Percentiles rank a stretch among this genome's conserved stretches.
phyloP scores from a whole-genome alignment of 2,113 vertebrate species.

The Pelecanoides urinatrix region DNA sequence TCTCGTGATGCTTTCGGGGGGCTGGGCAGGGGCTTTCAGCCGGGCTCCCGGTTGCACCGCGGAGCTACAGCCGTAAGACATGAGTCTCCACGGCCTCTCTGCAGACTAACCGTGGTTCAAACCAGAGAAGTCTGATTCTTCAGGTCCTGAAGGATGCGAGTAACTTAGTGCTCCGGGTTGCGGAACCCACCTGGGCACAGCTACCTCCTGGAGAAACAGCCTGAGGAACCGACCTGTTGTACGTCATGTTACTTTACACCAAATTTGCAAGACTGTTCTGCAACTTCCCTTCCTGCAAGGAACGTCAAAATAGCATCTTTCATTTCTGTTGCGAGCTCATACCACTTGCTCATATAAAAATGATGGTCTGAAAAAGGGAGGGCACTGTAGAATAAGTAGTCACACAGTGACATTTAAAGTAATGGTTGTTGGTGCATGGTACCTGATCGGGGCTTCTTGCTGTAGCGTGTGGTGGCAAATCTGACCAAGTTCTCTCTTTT shows the following conservation, averaged over 20 bases:
- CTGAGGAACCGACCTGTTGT: background rate
- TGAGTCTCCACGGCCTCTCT: background rate
- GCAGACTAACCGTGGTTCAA: background rate
- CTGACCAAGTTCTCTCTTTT: background rate
- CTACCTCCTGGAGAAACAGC: background rate
- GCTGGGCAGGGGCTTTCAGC: too few relatives aligned
- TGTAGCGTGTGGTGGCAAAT: background rate
- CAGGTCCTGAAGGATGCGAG: background rate
- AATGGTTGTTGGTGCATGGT: background rate
- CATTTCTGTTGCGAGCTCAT: background rate
- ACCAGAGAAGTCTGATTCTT: background rate
- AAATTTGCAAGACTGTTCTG: background rate
- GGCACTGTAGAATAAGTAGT: background rate
- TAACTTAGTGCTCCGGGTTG: background rate
- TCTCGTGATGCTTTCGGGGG: too few relatives aligned
- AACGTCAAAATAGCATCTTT: background rate
- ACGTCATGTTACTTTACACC: background rate
- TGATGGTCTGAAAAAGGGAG: background rate
- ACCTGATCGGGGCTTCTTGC: background rate
- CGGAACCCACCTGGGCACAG: background rate
- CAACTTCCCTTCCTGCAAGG: background rate
- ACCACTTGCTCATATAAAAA: background rate
- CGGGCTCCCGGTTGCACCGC: too few relatives aligned
- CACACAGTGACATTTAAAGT: background rate
- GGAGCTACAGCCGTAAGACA: background rate